Conservation (phyloP, 2,797 vertebrate species). For the Diceros bicornis region DNA sequence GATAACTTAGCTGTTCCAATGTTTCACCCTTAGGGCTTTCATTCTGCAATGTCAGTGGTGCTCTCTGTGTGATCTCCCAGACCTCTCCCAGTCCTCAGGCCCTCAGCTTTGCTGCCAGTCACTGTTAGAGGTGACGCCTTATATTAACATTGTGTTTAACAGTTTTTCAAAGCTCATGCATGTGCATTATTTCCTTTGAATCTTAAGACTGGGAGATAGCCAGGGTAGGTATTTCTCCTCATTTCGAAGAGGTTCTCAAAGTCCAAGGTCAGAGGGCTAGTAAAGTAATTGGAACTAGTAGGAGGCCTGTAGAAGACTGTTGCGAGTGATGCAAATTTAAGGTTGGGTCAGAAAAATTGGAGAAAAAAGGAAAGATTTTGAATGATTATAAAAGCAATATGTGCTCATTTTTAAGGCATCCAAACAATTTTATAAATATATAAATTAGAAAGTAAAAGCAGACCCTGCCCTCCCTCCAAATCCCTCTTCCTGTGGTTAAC, state of each 20-base stretch:
- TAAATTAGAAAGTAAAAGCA: conserved; percentile 32
- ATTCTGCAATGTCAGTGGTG: not conserved
- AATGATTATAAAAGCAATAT: conserved; percentile 37
- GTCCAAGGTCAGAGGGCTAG: not conserved
- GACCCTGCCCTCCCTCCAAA: not conserved
- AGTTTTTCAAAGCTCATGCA: not conserved
- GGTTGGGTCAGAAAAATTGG: not conserved
- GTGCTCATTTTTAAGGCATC: not conserved
- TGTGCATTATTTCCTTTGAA: conserved; percentile 22
- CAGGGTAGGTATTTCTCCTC: not conserved
- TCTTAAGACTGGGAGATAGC: not conserved
- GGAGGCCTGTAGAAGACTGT: not conserved
- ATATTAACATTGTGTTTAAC: not conserved
- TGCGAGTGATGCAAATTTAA: not conserved
- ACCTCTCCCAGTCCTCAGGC: not conserved
- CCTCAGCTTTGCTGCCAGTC: not conserved
- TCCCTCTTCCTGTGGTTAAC: not conserved
- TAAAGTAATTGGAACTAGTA: not conserved
- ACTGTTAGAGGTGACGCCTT: conserved; percentile 11
- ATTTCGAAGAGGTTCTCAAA: conserved; percentile 45
- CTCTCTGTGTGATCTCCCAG: not conserved
- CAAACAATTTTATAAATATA: not conserved
- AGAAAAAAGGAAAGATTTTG: conserved; percentile 2
- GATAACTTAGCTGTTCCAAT: not conserved
- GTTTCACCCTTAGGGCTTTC: not conserved